These are phyloP conservation scores for Tamandua tetradactyla DNA, from an alignment of 2,797 vertebrate species.

Conservation along the genomic window DNA sequence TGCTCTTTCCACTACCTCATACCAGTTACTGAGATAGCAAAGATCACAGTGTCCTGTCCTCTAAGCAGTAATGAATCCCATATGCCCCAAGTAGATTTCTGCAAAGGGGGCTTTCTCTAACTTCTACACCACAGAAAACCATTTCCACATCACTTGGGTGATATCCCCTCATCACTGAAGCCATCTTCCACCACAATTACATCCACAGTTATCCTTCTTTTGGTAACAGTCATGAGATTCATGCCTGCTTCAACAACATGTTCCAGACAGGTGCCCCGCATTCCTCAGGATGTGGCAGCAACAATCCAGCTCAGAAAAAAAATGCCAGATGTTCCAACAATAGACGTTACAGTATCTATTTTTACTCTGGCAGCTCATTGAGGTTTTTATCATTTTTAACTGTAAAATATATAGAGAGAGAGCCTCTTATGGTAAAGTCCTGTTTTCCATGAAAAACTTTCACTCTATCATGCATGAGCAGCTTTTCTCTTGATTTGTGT, in stretches of 20 bases:
- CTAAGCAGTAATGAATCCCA: background rate
- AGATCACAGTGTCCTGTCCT: background rate
- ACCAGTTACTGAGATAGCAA: background rate
- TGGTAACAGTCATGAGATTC: background rate
- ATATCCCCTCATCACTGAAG: background rate
- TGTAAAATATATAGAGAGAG: constrained; percentile 77
- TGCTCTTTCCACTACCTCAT: background rate
- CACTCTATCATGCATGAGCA: constrained; percentile 81
- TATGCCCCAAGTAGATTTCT: background rate
- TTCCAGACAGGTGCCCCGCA: constrained; percentile 65
- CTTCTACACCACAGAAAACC: background rate
- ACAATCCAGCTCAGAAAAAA: constrained; percentile 52
- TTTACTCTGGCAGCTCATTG: constrained; percentile 79
- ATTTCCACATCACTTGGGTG: background rate
- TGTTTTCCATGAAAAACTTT: constrained; percentile 83
- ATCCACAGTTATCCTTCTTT: background rate
- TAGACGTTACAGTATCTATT: constrained; percentile 68
- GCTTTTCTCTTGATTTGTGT: constrained; percentile 86
- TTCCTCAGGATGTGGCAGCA: constrained; percentile 58
- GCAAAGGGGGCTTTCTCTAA: background rate
- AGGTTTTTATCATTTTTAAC: constrained; percentile 82
- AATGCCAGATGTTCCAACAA: constrained; percentile 79
- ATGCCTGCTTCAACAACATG: constrained; percentile 28
- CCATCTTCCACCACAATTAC: background rate
- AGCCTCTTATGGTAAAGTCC: constrained; percentile 75